These are phyloP conservation scores for Arion vulgaris DNA, from an alignment of 1,140 invertebrate species.

Conservation along the genomic window DNA sequence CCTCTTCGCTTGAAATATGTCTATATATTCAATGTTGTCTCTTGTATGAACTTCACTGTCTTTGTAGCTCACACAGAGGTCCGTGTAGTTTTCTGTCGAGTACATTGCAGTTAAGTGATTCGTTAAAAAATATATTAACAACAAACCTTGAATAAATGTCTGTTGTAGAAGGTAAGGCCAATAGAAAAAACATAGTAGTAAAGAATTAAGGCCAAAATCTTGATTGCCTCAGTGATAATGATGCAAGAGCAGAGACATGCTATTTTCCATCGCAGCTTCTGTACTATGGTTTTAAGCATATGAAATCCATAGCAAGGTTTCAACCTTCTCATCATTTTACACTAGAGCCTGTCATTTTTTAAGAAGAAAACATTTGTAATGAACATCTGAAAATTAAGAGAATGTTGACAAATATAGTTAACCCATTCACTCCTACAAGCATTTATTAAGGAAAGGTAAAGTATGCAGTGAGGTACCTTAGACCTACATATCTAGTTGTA, in stretches of 20 bases:
- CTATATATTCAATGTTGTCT: no score
- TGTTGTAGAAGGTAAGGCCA: conserved; percentile 96
- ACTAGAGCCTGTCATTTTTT: neutral
- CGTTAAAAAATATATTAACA: neutral
- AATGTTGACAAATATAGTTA: no score
- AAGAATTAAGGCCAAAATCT: conserved; percentile 74
- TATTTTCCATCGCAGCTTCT: conserved; percentile 35
- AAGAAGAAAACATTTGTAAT: no score
- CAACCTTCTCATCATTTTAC: neutral
- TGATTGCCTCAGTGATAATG: conserved; percentile 50
- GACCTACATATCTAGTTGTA: no score
- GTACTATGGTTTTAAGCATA: neutral
- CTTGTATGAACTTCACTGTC: no score
- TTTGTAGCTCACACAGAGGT: no score
- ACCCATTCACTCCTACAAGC: no score
- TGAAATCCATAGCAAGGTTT: neutral
- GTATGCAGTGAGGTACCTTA: no score
- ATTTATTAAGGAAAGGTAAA: no score
- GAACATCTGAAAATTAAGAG: no score
- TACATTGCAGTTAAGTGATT: neutral
- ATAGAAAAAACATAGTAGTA: conserved; percentile 93
- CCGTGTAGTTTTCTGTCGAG: no score
- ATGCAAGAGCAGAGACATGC: conserved; percentile 54
- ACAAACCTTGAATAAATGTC: conserved; percentile 79
- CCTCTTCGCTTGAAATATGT: no score